Conservation (phyloP, 2,113 vertebrate genomes). For the Nothocercus nigrocapillus region DNA sequence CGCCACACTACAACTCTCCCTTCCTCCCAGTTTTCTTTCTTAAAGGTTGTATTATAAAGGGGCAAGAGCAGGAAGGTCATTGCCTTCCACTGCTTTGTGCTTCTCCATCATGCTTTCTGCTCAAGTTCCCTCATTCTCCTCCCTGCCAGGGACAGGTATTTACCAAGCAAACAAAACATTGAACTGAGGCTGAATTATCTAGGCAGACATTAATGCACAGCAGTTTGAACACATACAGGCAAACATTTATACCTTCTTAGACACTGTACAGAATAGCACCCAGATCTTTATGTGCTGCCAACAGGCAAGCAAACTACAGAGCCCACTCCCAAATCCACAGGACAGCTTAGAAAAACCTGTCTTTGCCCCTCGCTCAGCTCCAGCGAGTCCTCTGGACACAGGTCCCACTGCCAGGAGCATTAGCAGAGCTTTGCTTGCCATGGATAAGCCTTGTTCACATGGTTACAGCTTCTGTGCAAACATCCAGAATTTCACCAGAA, state of each 20-base stretch:
- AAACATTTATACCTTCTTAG: background rate
- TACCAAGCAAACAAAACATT: conserved; percentile 19
- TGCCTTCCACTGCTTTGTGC: background rate
- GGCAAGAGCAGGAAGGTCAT: background rate
- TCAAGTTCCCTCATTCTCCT: background rate
- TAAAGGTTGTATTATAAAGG: background rate
- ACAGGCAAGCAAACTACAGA: background rate
- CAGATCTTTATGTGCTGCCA: background rate
- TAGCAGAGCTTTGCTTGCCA: background rate
- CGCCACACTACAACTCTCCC: background rate
- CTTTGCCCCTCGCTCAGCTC: background rate
- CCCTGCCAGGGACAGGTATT: background rate
- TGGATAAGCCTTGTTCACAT: background rate
- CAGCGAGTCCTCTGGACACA: background rate
- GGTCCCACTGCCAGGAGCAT: background rate
- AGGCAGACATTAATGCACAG: background rate
- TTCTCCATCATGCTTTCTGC: background rate
- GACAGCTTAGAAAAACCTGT: background rate
- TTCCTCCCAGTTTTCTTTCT: background rate
- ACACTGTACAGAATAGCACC: background rate
- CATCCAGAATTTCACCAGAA: background rate
- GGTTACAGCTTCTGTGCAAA: background rate
- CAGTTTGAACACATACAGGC: background rate
- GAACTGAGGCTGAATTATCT: background rate
- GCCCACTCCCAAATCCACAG: background rate